A percentile compares a stretch with the other conserved stretches of the same genome.
These are phyloP conservation scores for Polyergus mexicanus DNA, from an alignment of 1,140 invertebrate genomes.

Conservation along the genomic window DNA sequence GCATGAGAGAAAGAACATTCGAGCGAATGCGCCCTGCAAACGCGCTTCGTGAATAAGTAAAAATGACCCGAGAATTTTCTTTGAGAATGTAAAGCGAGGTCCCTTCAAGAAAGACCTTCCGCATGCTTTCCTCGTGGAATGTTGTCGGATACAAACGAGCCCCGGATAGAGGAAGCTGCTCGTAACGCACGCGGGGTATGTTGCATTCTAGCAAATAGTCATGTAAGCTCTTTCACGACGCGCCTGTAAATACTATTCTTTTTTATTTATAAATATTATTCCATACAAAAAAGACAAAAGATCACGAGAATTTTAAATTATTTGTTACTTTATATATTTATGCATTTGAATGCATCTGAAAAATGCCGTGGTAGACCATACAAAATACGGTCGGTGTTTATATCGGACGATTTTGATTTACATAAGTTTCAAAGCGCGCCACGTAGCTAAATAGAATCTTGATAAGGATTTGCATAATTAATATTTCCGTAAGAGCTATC, in stretches of 20 bases:
- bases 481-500: not conserved
- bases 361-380: not conserved
- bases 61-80: constrained; percentile 44
- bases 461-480: constrained; percentile 40
- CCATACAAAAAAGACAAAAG: not conserved
- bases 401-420: not conserved
- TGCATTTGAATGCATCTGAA: not conserved
- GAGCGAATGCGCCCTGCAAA: not conserved
- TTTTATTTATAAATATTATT: not conserved
- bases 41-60: constrained; percentile 31
- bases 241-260: not conserved
- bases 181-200: not conserved
- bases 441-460: constrained; percentile 5
- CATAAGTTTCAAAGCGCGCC: not conserved
- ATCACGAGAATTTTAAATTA: not conserved
- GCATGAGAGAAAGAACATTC: not conserved
- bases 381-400: not conserved
- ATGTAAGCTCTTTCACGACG: not conserved
- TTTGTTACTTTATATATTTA: not conserved
- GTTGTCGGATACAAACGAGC: constrained; percentile 14
- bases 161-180: not conserved
- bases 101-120: not conserved
- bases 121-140: constrained; percentile 24
- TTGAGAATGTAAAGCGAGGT: constrained; percentile 31
- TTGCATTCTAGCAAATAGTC: not conserved